phyloP scores from a whole-genome alignment of 2,113 vertebrate genomes.

The Thunnus thynnus region DNA sequence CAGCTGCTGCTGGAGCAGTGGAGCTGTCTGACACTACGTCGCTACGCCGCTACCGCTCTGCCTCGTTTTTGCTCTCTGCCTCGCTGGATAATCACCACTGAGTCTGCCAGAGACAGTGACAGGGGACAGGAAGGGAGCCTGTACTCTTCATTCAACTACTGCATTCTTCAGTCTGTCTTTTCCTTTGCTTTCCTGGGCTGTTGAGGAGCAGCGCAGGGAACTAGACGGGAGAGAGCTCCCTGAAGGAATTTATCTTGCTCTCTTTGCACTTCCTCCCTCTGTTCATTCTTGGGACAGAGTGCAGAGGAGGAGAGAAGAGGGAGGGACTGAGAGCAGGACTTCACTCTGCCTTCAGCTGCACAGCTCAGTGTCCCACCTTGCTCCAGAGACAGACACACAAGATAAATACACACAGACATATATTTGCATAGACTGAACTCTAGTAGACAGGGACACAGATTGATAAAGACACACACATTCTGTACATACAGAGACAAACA shows the following conservation, averaged over 20 bases:
- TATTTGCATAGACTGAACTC: slow-evolving; percentile 25
- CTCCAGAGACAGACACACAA: slow-evolving; percentile 57
- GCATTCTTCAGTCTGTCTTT: slow-evolving; percentile 62
- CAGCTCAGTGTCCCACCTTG: slow-evolving; percentile 68
- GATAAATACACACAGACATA: slow-evolving; percentile 40
- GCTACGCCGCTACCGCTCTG: slow-evolving; percentile 46
- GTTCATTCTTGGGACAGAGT: slow-evolving; percentile 77
- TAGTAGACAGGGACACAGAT: slow-evolving; percentile 32
- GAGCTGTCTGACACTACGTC: slow-evolving; percentile 50
- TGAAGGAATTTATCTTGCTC: slow-evolving; percentile 60
- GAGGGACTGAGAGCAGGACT: slow-evolving; percentile 70
- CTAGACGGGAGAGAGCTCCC: slow-evolving; percentile 47
- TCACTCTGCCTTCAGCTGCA: slow-evolving; percentile 57
- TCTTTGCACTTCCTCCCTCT: slow-evolving; percentile 47
- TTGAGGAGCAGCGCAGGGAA: slow-evolving; percentile 31
- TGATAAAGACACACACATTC: slow-evolving; percentile 29
- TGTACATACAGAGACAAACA: slow-evolving; percentile 36
- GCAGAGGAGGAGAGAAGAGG: slow-evolving; percentile 71
- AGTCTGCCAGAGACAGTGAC: slow-evolving; percentile 42
- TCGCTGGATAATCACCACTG: slow-evolving; percentile 53
- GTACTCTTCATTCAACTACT: slow-evolving; percentile 49
- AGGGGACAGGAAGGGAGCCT: slow-evolving; percentile 25
- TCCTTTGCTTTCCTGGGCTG: slow-evolving; percentile 18
- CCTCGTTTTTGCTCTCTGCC: slow-evolving; percentile 45
- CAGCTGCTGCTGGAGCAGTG: slow-evolving; percentile 54